Base-by-base conservation (phyloP, 2,797 vertebrate genomes). In the Arnoldichthys spilopterus region DNA sequence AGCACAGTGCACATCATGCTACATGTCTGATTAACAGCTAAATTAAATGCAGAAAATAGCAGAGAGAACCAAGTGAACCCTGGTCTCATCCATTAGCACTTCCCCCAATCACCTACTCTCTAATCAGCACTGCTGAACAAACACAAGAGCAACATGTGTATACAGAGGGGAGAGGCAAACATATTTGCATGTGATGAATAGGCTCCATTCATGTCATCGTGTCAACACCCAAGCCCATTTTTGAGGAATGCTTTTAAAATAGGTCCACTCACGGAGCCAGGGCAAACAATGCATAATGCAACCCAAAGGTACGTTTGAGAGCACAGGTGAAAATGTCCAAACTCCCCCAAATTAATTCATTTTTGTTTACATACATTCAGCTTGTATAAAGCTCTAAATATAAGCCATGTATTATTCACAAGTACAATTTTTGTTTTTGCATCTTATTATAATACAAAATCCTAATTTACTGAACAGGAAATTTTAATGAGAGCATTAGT, bases 121-220 rank as follows among this genome's bases (percentile, higher is more conserved):
- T 82, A 80, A 86, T 86, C 82, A 84, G 82, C 77, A 62, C 72
- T 40, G 77, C 67, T 83, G 72, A 82, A 78, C 77, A 86, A 87
- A 85, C 70, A 80, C 82, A 81, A 80, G 77, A 80, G 80, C 61
- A 82, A 85, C 84, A 86, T 84, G 86, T 77, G 76, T 87, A 80
- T 75, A 69, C 37, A 54, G 76, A 81, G 79, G 66, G 63, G 72
- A 79, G 76, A 79, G 78, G 80, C 72, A 85, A 80, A 81, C 74
- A 79, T 80, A 84, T 88, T 86, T 88, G 85, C 85, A 89, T 88
- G 80, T 75, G 62, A 80, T 89, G 82, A 87, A 89, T 84, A 75
- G 87, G 51, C 78, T 64, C 74, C 68, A 85, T 85, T 87, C 78
- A 87, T 78, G 63, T 67, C 62, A 34, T 77, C 79, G 56, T 75